Conservation (phyloP, 2,797 vertebrate genomes). For the Mustela erminea region DNA sequence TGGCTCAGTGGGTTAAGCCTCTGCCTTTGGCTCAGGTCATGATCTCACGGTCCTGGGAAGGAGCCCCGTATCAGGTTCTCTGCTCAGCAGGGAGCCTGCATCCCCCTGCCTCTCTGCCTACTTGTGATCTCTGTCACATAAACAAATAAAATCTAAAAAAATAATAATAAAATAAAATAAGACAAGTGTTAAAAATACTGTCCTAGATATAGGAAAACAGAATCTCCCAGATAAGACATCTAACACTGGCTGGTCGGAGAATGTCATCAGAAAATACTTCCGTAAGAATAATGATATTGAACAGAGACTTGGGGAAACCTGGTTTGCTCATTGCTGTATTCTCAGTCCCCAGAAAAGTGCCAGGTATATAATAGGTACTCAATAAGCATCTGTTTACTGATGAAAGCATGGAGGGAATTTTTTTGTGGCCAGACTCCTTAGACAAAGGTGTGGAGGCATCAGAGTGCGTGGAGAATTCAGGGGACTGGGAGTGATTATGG, state of each 20-base stretch:
- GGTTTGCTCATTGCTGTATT: neutral
- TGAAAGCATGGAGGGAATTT: conserved; percentile 19
- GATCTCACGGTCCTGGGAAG: too few species aligned
- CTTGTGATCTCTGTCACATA: too few species aligned
- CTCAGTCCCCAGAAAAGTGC: neutral
- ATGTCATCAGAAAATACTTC: neutral
- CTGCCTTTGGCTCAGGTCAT: too few species aligned
- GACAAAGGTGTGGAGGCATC: neutral
- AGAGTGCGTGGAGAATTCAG: neutral
- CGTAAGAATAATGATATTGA: neutral
- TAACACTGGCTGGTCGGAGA: neutral
- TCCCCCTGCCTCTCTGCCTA: too few species aligned
- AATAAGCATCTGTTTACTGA: neutral
- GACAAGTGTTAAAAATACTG: neutral
- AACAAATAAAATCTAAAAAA: too few species aligned
- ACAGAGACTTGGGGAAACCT: neutral
- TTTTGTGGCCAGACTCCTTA: neutral
- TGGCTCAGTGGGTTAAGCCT: too few species aligned
- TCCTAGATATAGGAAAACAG: neutral
- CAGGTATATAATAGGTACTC: neutral
- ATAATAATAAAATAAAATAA: neutral
- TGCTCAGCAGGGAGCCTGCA: too few species aligned
- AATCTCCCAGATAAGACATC: neutral
- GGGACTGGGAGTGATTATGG: neutral
- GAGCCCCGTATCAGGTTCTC: too few species aligned